Conservation (phyloP, 2,113 vertebrate species). For the Mirza zaza region DNA sequence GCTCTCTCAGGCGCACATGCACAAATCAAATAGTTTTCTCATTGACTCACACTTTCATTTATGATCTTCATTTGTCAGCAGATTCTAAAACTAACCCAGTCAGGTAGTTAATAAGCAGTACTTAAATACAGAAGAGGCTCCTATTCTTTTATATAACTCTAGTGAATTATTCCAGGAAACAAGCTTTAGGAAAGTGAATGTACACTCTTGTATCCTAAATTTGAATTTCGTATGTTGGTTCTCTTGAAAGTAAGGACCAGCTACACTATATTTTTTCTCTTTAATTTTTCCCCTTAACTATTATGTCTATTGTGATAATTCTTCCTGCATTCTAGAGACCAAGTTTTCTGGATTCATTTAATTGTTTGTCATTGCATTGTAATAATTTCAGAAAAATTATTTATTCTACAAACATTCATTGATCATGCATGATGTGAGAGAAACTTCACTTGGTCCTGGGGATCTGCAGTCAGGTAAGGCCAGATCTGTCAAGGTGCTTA, state of each 20-base stretch:
- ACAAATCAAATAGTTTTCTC: constrained; percentile 18
- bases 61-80: constrained; percentile 31
- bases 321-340: not conserved
- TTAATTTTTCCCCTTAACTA: not conserved
- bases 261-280: not conserved
- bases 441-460: not conserved
- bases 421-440: not conserved
- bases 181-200: not conserved
- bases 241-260: constrained; percentile 1
- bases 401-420: not conserved
- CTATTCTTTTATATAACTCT: not conserved
- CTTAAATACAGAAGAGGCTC: not conserved
- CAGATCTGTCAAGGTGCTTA: not conserved
- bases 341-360: constrained; percentile 18
- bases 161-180: constrained; percentile 24
- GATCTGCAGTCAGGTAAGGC: not conserved
- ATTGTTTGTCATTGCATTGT: not conserved
- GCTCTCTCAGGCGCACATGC: not conserved
- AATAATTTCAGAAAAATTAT: not conserved
- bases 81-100: constrained; percentile 36
- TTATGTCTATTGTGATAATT: not conserved
- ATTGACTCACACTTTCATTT: not conserved
- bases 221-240: not conserved
- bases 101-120: not conserved
- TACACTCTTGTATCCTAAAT: not conserved